These are phyloP conservation scores for Silurus meridionalis DNA, from an alignment of 2,113 vertebrate genomes.

Conservation along the genomic window DNA sequence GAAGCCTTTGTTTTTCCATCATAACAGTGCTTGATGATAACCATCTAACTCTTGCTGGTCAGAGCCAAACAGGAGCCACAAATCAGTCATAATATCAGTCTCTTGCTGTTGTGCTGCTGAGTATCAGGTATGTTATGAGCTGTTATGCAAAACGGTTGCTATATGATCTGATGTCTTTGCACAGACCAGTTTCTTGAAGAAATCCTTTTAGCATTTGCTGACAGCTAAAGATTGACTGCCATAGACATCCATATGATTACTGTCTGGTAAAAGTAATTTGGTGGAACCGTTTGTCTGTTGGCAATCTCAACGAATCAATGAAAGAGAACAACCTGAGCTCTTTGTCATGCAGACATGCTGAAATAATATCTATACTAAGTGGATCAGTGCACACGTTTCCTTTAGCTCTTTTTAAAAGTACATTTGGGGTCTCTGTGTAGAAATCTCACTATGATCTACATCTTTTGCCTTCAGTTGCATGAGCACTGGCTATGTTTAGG, in stretches of 20 bases:
- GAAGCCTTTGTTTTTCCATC: conserved; percentile 29
- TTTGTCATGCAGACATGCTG: conserved; percentile 17
- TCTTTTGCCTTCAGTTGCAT: conserved; percentile 59
- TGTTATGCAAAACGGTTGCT: conserved; percentile 57
- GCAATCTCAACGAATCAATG: conserved; percentile 22
- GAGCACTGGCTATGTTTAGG: conserved; percentile 71
- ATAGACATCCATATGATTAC: conserved; percentile 15
- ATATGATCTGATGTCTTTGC: conserved; percentile 31
- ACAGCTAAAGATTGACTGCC: conserved; percentile 24
- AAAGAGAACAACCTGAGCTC: conserved; percentile 16
- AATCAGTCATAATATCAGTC: conserved; percentile 21
- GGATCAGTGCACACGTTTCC: not conserved
- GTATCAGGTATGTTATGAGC: conserved; percentile 35
- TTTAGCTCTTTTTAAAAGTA: not conserved
- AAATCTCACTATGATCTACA: conserved; percentile 44
- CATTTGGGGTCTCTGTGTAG: not conserved
- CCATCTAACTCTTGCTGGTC: conserved; percentile 8
- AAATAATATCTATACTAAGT: conserved; percentile 1
- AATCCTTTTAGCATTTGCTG: conserved; percentile 3
- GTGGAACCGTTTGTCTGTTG: conserved; percentile 28
- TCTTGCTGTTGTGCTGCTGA: not conserved
- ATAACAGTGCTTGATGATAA: conserved; percentile 26
- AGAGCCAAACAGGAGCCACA: conserved; percentile 17
- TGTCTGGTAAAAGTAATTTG: not conserved
- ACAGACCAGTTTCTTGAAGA: conserved; percentile 21